Conservation (phyloP, 2,797 vertebrate species). For the Galagoides demidoff region DNA sequence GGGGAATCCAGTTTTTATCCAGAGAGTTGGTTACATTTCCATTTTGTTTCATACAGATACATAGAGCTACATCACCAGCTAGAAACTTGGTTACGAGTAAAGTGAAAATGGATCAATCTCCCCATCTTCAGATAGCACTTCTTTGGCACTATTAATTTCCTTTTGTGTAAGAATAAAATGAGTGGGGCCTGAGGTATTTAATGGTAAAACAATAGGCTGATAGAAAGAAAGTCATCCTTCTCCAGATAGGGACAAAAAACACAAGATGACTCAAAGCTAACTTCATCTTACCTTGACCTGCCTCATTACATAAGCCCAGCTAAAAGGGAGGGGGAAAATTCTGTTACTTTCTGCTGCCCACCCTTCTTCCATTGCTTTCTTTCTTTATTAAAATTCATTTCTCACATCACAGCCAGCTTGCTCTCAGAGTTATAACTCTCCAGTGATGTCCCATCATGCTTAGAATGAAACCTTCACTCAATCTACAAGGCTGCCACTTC, state of each 20-base stretch:
- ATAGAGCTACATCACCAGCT: neutral
- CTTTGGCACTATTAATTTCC: neutral
- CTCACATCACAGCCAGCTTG: neutral
- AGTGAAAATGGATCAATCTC: neutral
- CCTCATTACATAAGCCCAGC: neutral
- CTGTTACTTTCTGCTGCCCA: neutral
- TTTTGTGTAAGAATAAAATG: neutral
- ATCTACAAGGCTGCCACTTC: neutral
- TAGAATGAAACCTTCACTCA: neutral
- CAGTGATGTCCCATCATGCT: neutral
- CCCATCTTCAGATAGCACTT: neutral
- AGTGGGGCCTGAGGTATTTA: neutral
- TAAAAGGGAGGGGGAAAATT: neutral
- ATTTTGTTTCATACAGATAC: neutral
- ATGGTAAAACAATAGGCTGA: neutral
- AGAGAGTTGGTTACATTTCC: neutral
- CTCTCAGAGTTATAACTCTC: neutral
- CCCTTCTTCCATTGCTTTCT: neutral
- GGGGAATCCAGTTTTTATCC: neutral
- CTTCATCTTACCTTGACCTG: neutral
- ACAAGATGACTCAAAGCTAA: neutral
- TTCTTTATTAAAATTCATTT: neutral
- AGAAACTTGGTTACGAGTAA: neutral
- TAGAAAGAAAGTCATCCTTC: neutral
- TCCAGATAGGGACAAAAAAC: neutral